These are phyloP conservation scores for Leptocoma aspasia DNA, from an alignment of 2,113 vertebrate genomes.

Conservation along the genomic window DNA sequence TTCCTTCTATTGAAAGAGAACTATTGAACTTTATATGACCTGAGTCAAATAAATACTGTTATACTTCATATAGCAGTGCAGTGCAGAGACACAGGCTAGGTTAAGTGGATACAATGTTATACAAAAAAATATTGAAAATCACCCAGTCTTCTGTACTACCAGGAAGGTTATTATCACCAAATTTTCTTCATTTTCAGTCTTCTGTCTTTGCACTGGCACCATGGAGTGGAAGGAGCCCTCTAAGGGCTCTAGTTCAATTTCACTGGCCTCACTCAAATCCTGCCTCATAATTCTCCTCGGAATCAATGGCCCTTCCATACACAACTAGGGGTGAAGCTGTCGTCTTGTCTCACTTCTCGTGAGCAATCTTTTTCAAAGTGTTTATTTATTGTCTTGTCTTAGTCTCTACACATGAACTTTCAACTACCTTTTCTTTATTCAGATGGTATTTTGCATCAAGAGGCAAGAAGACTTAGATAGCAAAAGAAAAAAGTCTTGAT, in stretches of 20 bases:
- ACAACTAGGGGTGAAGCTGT: neutral
- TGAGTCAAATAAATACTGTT: neutral
- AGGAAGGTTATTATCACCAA: neutral
- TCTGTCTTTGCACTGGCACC: neutral
- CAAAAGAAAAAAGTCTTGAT: neutral
- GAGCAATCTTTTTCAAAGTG: neutral
- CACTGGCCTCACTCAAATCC: neutral
- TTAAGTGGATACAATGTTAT: neutral
- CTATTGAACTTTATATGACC: neutral
- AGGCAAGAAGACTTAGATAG: neutral
- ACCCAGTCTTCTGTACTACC: neutral
- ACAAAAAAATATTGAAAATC: neutral
- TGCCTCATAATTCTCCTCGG: neutral
- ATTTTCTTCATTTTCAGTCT: neutral
- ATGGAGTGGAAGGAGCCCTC: neutral
- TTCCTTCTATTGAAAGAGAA: neutral
- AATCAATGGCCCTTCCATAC: neutral
- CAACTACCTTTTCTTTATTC: neutral
- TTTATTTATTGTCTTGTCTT: neutral
- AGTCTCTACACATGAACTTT: neutral
- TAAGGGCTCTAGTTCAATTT: neutral
- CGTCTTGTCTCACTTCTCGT: neutral
- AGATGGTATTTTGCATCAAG: neutral
- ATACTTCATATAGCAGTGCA: neutral
- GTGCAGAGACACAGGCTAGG: neutral